These are phyloP conservation scores for Lycaena phlaeas DNA, from an alignment of 2,888 invertebrate species.

Conservation along the genomic window DNA sequence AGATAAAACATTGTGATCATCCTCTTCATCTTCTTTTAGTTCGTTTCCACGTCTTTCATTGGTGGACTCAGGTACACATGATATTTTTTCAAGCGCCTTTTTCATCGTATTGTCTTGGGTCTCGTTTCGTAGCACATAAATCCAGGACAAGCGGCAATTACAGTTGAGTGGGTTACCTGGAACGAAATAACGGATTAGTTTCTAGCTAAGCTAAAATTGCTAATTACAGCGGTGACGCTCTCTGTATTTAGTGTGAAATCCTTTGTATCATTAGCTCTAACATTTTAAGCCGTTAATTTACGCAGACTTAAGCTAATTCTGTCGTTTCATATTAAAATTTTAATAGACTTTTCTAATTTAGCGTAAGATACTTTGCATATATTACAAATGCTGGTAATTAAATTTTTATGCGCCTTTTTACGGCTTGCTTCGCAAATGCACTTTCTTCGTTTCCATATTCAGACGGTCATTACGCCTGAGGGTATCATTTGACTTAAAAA, in stretches of 20 bases:
- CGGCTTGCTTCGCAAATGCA: slow-evolving; percentile 16
- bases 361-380: slow-evolving; percentile 14
- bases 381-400: slow-evolving; percentile 21
- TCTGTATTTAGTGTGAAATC: slow-evolving; percentile 13
- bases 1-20: slow-evolving; percentile 37
- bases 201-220: slow-evolving; percentile 13
- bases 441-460: slow-evolving; percentile 17
- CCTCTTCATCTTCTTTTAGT: slow-evolving; percentile 33
- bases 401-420: slow-evolving; percentile 21
- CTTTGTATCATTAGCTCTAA: slow-evolving; percentile 16
- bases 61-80: slow-evolving; percentile 75
- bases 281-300: slow-evolving; percentile 2
- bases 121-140: slow-evolving; percentile 81
- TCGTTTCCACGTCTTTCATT: slow-evolving; percentile 41
- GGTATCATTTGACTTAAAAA: slow-evolving; percentile 9
- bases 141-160: slow-evolving; percentile 88
- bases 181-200: slow-evolving; percentile 27
- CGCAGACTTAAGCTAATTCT: background rate
- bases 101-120: slow-evolving; percentile 79
- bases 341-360: slow-evolving; percentile 21
- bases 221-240: slow-evolving; percentile 14
- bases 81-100: slow-evolving; percentile 80
- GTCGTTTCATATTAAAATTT: slow-evolving; percentile 18
- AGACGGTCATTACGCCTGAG: slow-evolving; percentile 17
- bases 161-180: slow-evolving; percentile 88